These are phyloP conservation scores for Athalia rosae DNA, from an alignment of 2,888 invertebrate genomes.

Conservation along the genomic window DNA sequence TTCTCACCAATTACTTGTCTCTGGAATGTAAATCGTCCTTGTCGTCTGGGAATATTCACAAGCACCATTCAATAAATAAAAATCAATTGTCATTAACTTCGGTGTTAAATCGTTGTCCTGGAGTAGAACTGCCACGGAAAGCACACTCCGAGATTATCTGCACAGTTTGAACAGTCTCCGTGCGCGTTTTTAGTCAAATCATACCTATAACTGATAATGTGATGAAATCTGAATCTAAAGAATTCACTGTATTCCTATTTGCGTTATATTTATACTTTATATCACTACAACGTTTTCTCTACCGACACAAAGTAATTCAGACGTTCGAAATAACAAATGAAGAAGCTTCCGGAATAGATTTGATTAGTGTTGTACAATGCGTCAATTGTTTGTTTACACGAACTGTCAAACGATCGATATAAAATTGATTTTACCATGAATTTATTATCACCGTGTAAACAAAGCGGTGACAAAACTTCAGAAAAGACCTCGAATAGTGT, in stretches of 20 bases:
- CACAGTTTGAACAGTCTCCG: constrained; percentile 15
- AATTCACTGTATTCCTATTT: neutral
- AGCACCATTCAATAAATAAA: constrained; percentile 20
- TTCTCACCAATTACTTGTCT: neutral
- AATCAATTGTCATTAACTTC: neutral
- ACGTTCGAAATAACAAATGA: neutral
- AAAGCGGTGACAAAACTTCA: neutral
- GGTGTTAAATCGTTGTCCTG: too few relatives aligned
- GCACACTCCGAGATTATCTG: neutral
- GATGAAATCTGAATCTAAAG: neutral
- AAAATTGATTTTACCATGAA: constrained; percentile 31
- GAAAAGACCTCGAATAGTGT: neutral
- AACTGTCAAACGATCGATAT: constrained; percentile 43
- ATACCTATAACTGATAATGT: neutral
- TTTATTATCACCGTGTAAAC: neutral
- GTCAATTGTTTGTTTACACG: constrained; percentile 31
- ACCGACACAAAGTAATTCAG: too few relatives aligned
- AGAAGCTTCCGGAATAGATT: neutral
- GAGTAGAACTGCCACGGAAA: neutral
- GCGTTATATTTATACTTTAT: neutral
- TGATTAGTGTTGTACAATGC: neutral
- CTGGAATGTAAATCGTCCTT: constrained; percentile 17
- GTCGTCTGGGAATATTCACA: constrained; percentile 5
- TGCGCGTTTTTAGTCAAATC: constrained; percentile 27
- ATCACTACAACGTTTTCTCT: neutral